phyloP scores from a whole-genome alignment of 2,797 vertebrate species.

The Sebastes steindachneri region DNA sequence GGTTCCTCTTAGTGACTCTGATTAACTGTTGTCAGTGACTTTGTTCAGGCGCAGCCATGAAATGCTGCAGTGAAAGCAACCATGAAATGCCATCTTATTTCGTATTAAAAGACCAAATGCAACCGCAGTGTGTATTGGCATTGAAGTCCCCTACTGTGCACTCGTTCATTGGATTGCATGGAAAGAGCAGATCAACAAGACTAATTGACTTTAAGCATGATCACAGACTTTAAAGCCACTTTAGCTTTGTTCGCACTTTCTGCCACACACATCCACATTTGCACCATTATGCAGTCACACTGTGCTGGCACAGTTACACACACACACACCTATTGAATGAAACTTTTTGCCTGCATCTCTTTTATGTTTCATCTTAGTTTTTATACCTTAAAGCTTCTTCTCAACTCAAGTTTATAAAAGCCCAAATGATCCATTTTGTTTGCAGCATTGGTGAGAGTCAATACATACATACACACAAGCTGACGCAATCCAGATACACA shows the following conservation, averaged over 20 bases:
- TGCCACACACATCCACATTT: not conserved
- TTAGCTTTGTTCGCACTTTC: not conserved
- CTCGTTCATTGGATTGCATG: not conserved
- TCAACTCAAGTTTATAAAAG: constrained; percentile 43
- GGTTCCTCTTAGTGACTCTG: constrained; percentile 56
- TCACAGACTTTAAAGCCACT: not conserved
- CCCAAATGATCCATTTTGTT: constrained; percentile 38
- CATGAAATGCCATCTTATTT: constrained; percentile 36
- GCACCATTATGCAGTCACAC: not conserved
- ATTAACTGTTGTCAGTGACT: constrained; percentile 56
- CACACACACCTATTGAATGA: not conserved
- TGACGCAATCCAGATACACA: constrained; percentile 22
- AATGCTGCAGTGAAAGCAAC: constrained; percentile 31
- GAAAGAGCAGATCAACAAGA: constrained; percentile 1
- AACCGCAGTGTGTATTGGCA: not conserved
- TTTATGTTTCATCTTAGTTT: constrained; percentile 23
- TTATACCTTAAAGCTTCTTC: constrained; percentile 26
- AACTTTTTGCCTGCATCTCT: not conserved
- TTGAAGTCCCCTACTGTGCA: not conserved
- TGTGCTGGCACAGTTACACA: not conserved
- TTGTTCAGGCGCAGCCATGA: constrained; percentile 28
- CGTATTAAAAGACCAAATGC: constrained; percentile 15
- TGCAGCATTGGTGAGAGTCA: constrained; percentile 31
- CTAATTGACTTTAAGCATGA: constrained; percentile 1
- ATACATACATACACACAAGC: constrained; percentile 16